phyloP scores from a whole-genome alignment of 1,140 invertebrate species.

The Drosophila takahashii region DNA sequence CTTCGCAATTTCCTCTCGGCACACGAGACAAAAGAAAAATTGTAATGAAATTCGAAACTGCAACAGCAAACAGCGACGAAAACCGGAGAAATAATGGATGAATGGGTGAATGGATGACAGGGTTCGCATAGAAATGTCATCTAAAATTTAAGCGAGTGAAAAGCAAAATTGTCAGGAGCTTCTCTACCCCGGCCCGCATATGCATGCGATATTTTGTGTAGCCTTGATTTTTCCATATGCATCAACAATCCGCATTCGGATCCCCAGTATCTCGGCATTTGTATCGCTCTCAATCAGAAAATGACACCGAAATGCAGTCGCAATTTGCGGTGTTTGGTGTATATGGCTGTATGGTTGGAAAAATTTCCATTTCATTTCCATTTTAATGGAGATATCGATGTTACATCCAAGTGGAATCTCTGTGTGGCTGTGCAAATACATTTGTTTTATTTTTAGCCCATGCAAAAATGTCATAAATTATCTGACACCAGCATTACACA shows the following conservation, averaged over 20 bases:
- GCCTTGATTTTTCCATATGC: slow-evolving; percentile 64
- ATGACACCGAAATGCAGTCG: slow-evolving; percentile 42
- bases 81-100: slow-evolving; percentile 24
- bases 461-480: slow-evolving; percentile 53
- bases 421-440: slow-evolving; percentile 37
- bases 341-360: too few species aligned
- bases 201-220: slow-evolving; percentile 22
- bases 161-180: slow-evolving; percentile 33
- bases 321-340: slow-evolving; percentile 20
- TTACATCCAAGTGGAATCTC: slow-evolving; percentile 3
- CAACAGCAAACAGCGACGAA: slow-evolving; percentile 52
- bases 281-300: slow-evolving; percentile 15
- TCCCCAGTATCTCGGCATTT: background rate
- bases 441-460: slow-evolving; percentile 52
- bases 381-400: slow-evolving; percentile 50
- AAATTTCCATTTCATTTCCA: slow-evolving; percentile 54
- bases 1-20: slow-evolving; percentile 60
- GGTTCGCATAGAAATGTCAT: slow-evolving; percentile 69
- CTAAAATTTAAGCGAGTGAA: slow-evolving; percentile 69
- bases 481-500: slow-evolving; percentile 54
- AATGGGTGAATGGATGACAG: slow-evolving; percentile 44
- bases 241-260: slow-evolving; percentile 29
- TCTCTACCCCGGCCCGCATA: background rate
- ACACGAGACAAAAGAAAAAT: slow-evolving; percentile 71
- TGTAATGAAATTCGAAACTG: slow-evolving; percentile 78